Evolutionary conservation across 64 coral and sea anemone species (phyloP), one percentile per base, ranked within the genome.

Genomic region (Trachythela sp.): DNA sequence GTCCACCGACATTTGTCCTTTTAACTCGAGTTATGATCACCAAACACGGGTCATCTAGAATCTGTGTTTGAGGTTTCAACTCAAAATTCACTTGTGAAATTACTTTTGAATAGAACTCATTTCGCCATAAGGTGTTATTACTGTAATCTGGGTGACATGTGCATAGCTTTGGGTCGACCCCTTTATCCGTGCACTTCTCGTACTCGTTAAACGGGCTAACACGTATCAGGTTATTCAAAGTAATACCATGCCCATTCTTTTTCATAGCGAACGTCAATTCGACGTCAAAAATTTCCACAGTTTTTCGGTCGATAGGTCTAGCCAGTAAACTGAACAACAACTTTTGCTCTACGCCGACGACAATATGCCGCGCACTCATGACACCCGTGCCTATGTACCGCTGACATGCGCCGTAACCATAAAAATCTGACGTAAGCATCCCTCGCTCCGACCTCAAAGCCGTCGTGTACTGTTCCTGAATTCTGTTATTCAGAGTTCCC

Each of bases 241-340:
- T 89, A 18, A 27, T 6, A 35, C 91, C 68, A 39, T 86, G 90
- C 50, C 88, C 70, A 37, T 86, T 84, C 80, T 95, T 86, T 39
- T 68, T 84, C 86, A 95, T 59, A 14, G 89, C 85, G 54, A 94
- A 88, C 18, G 70, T 88, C 36, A 99, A 76, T 36, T 91, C 86
- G 35, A 99, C 91, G 80, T 99, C 93, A 75, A 99, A 99, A 36
- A 87, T 84, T 89, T 99, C 96, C n/a, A 77, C 84, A 8, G 67
- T 84, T 59, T 89, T 87, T 9, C 41, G 41, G 22, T 91, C 91
- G 4, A 89, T 85, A 2, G 96, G 93, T 9, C 77, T 68, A 35
- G 94, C 93, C 13, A 93, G 54, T 51, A 99, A 60, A 77, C 89
- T 72, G 41, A 99, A 85, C 0, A 89, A 92, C 3, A 91, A 90